Conservation (phyloP, 2,797 vertebrate genomes). For the Malacoctenus gilli region DNA sequence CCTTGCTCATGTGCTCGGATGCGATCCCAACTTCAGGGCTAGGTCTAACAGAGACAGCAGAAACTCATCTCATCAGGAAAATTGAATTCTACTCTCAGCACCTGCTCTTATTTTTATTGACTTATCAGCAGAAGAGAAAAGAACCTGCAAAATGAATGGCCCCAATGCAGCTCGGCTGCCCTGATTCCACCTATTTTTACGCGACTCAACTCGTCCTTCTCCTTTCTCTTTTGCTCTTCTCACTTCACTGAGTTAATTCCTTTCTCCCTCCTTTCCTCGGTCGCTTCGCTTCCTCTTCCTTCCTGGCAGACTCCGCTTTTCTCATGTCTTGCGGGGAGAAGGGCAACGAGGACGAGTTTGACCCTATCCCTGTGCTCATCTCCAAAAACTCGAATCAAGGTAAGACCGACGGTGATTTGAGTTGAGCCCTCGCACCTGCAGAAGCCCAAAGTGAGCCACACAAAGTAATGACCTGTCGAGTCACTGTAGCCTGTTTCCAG, state of each 20-base stretch:
- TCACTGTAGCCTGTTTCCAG: conserved; percentile 24
- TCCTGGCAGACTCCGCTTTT: conserved; percentile 91
- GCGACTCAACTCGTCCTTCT: conserved; percentile 44
- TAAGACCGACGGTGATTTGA: conserved; percentile 81
- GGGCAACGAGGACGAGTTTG: conserved; percentile 96
- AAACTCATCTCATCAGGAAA: no score
- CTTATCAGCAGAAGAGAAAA: conserved; percentile 47
- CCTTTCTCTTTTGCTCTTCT: conserved; percentile 45
- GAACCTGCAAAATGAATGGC: conserved; percentile 52
- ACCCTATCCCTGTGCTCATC: conserved; percentile 98
- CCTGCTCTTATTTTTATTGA: no score
- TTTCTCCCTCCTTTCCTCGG: no score
- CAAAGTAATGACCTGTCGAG: conserved; percentile 38
- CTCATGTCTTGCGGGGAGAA: conserved; percentile 93
- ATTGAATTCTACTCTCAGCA: conserved; percentile 11
- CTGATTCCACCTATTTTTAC: conserved; percentile 50
- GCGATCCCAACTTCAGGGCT: not conserved
- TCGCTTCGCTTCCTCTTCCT: conserved; percentile 64
- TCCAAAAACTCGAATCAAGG: conserved; percentile 98
- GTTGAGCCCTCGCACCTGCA: conserved; percentile 58
- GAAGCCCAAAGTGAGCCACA: conserved; percentile 42
- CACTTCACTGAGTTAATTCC: conserved; percentile 82
- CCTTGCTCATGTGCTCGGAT: no score
- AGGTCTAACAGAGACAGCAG: no score
- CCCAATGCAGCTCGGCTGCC: conserved; percentile 48